A percentile compares a stretch with the other conserved stretches of the same genome.
phyloP scores from a whole-genome alignment of 2,797 vertebrate species.

The Lindbergichthys nudifrons region DNA sequence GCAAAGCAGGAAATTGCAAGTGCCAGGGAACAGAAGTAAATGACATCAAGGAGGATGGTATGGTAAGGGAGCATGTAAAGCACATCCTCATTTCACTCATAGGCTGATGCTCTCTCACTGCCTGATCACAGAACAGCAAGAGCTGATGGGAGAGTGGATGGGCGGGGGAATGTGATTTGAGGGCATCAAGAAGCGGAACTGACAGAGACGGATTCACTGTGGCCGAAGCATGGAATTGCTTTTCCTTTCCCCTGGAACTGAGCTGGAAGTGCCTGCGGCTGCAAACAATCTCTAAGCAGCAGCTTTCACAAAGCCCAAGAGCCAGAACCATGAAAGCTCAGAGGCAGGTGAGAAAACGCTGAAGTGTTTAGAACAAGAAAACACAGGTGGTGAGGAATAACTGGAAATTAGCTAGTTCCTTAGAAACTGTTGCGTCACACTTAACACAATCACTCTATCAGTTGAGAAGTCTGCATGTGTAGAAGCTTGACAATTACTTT shows the following conservation, averaged over 20 bases:
- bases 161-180: conserved; percentile 81
- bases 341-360: conserved; percentile 71
- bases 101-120: conserved; percentile 69
- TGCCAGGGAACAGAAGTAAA: conserved; percentile 71
- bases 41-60: conserved; percentile 73
- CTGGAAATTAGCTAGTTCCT: conserved; percentile 34
- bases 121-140: conserved; percentile 77
- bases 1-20: conserved; percentile 73
- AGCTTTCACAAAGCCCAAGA: conserved; percentile 76
- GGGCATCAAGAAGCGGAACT: conserved; percentile 83
- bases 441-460: conserved; percentile 8
- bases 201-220: conserved; percentile 87
- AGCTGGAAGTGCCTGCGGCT: conserved; percentile 80
- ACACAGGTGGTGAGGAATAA: conserved; percentile 49
- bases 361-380: conserved; percentile 60
- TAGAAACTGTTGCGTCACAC: conserved; percentile 46
- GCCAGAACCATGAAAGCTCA: conserved; percentile 64
- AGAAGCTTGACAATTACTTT: not conserved
- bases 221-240: conserved; percentile 87
- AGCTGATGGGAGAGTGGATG: conserved; percentile 69
- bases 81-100: conserved; percentile 76
- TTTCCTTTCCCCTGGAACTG: conserved; percentile 85
- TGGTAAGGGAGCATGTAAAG: conserved; percentile 76
- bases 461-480: not conserved
- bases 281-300: conserved; percentile 84